Conservation (phyloP, 2,888 invertebrate species). For the Mythimna impura region DNA sequence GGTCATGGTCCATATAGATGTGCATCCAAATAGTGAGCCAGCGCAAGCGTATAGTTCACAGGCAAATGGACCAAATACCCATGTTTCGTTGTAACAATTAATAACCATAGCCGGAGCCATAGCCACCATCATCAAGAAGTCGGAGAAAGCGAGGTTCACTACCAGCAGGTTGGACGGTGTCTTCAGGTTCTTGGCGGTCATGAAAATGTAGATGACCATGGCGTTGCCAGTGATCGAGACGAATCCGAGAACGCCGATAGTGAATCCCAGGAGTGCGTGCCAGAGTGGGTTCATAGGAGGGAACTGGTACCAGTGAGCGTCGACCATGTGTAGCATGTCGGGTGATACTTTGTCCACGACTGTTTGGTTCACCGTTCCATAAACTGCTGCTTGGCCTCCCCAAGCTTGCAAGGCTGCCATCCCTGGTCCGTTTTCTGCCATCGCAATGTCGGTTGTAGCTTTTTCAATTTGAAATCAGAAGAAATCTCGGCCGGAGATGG, state of each 20-base stretch:
- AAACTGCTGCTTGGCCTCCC: constrained; percentile 84
- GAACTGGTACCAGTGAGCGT: constrained; percentile 96
- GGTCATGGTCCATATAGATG: constrained; percentile 98
- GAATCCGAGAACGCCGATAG: constrained; percentile 94
- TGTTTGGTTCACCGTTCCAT: constrained; percentile 92
- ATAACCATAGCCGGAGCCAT: constrained; percentile 96
- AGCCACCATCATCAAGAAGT: constrained; percentile 96
- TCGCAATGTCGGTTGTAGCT: constrained; percentile 75
- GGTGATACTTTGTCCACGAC: constrained; percentile 95
- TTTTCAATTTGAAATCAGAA: constrained; percentile 71
- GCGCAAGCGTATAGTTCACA: constrained; percentile 96
- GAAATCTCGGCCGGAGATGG: constrained; percentile 81
- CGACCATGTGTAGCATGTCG: constrained; percentile 94
- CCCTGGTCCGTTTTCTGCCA: constrained; percentile 84
- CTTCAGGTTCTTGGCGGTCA: constrained; percentile 93
- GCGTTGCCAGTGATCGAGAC: constrained; percentile 93
- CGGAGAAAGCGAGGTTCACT: constrained; percentile 97
- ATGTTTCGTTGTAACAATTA: constrained; percentile 95
- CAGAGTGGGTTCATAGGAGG: constrained; percentile 97
- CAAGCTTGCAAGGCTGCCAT: constrained; percentile 86
- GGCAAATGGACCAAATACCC: constrained; percentile 93
- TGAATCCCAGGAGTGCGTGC: constrained; percentile 95
- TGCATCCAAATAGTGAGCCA: constrained; percentile 97
- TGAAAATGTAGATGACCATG: constrained; percentile 94
- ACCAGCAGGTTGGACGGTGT: constrained; percentile 98